Evolutionary conservation across 2,888 invertebrate genomes (phyloP), one percentile per base, ranked within the genome.

Genomic region (Cephonodes hylas): DNA sequence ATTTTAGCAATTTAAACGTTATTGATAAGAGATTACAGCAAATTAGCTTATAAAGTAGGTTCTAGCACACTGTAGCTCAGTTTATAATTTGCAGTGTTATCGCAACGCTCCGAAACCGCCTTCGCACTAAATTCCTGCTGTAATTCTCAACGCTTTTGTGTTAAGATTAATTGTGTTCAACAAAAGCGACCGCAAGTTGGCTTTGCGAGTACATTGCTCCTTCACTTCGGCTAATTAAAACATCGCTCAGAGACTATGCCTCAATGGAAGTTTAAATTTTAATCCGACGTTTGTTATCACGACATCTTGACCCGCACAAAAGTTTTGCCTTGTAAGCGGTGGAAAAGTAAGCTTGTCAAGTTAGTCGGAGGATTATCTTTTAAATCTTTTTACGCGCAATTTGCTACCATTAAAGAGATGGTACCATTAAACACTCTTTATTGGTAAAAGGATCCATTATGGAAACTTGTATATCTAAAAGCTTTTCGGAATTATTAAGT

Each of bases 111-210:
- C 31, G 18, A 27, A 53, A 31, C 53, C 27, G 18, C 31, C 18
- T 18, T 27, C 18, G 10, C 31, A 53, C 8, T 31, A 53, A 53
- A 53, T 31, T 53, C 53, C 10, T 23, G 13, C 3, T 20, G 45
- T 45, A 31, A 31, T 46, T 46, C 46, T 46, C 23, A 18, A 53
- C 48, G n/a, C 27, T 18, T 53, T 18, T 53, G 53, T 53, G 18
- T 15, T 15, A 53, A 53, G 53, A 53, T 53, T 53, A 31, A 53
- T 53, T 53, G 27, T 53, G 31, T 53, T 27, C 2, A 53, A 53
- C 53, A 53, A 53, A 48, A 18, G 27, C 34, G 13, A 38, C 53
- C 53, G 31, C 53, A 53, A 27, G 18, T 38, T 38, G n/a, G 13
- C 34, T 38, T 38, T 10, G 13, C 53, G 53, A 10, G 46, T 18